Evolutionary conservation across 2,113 vertebrate species (phyloP), one percentile per base, ranked within the genome.

Genomic region (Myotis davidii): DNA sequence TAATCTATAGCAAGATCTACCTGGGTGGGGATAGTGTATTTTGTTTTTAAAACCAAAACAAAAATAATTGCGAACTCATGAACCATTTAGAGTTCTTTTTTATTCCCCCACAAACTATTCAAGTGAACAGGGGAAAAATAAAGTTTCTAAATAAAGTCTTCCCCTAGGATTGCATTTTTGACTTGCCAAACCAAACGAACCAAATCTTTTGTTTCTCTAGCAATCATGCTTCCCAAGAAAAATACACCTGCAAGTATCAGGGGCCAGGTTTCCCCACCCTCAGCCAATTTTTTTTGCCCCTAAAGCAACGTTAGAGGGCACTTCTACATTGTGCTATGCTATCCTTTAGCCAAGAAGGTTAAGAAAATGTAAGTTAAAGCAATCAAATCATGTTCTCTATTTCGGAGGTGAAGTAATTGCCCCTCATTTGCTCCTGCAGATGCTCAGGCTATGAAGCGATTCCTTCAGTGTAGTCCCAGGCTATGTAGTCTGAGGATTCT

Each of bases 131-230:
- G 96, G 96, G 97, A 97, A 98, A 98, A 98, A 98, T 97, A 98
- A 97, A 96, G 97, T 98, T 98, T 98, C 98, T 98, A 98, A 98
- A 98, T 98, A 98, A 98, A 98, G 97, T 97, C 97, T 98, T 98
- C 97, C 98, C 93, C 96, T 98, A 98, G 97, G 97, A 98, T 34
- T 34, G 96, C 97, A 98, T 97, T 98, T 98, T 97, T 97, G 85
- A 96, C 92, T 98, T 98, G 98, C 98, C 98, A 98, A 98, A 97
- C 94, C 96, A 98, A 98, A 98, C 97, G 92, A 97, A 98, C 97
- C 97, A 98, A 98, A 98, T 97, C 98, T 98, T 98, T 98, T 98
- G 98, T 98, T 98, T 98, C 98, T 98, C 94, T 98, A 97, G 98
- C 90, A 93, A 97, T 98, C 97, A 92, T 97, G 82, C 97, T 97